Base-by-base conservation (phyloP, 2,113 vertebrate genomes). In the Tricholaema leucomelas region DNA sequence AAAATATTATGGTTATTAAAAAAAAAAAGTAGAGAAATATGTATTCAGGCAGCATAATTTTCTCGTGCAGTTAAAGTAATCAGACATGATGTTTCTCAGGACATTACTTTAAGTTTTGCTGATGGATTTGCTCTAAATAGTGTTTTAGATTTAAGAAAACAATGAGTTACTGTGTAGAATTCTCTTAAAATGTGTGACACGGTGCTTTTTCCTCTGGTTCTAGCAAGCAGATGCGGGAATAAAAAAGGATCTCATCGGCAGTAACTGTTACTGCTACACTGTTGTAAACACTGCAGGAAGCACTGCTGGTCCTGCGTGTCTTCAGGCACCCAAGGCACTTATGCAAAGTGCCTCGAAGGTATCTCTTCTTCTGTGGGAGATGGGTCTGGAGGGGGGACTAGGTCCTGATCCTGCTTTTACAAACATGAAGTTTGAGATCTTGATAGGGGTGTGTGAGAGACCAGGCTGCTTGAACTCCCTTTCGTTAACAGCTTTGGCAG, bases 201-300 rank as follows among this genome's bases (percentile, higher is more conserved):
- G 1, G 24, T 82, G 46, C 28, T 85, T 76, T 79, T 85, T 23
- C 20, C 81, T 63, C 59, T 73, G 40, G 4, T 55, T 72, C 17
- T 55, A 40, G 30, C 16, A 65, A 6, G 18, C 52, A 33, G 27
- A 27, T 54, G 42, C 21, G 54, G 30, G 8, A 16, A 9, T 27
- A 27, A 40, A 38, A 63, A 74, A 44, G 30, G 30, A 36, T 14
- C 24, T 5, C 4, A 5, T 3, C 0, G 0, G 3, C 25, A 79
- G 40, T 38, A 66, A 63, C 4, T 3, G 4, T 42, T 80, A 8
- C 12, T 73, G 61, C 25, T 27, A 42, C 8, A 17, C 15, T 20
- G 2, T 28, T 65, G 0, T 3, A 64, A 24, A n/a, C 36, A 23
- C 38, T 30, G 15, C 0, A 2, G 38, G 28, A 85, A 60, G 48